Evolutionary conservation across 2,888 invertebrate species (phyloP).

Genomic region (Orthosia cruda): DNA sequence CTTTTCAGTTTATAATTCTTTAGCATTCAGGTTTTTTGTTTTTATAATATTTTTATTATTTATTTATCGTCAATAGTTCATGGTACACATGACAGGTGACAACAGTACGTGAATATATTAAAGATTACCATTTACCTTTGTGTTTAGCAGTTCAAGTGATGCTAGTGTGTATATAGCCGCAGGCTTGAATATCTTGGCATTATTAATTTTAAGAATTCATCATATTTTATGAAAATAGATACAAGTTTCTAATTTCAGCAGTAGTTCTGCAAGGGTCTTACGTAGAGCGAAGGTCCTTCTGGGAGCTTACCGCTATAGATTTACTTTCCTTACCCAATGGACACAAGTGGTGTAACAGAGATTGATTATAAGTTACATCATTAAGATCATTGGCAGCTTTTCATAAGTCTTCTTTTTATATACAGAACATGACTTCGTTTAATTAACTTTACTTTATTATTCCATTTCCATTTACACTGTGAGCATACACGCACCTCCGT

Average conservation of each 20-base stretch:
- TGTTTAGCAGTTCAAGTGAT: constrained; percentile 32
- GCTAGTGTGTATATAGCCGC: not conserved
- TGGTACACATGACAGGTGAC: constrained; percentile 35
- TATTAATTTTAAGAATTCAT: constrained; percentile 3
- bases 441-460: not conserved
- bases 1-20: no score
- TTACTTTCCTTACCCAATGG: no score
- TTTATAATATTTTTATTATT: no score
- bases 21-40: no score
- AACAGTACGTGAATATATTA: constrained; percentile 10
- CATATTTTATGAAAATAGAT: not conserved
- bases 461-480: not conserved
- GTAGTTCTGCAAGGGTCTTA: not conserved
- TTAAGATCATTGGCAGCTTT: not conserved
- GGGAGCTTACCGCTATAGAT: no score
- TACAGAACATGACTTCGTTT: not conserved
- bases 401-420: not conserved
- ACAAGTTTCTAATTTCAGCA: not conserved
- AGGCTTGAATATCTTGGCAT: constrained; percentile 19
- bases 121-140: not conserved
- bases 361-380: no score
- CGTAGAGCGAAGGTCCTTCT: no score
- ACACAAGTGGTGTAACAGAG: no score
- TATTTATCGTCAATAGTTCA: constrained; percentile 8
- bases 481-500: no score